These are phyloP conservation scores for Nasonia vitripennis DNA, from an alignment of 1,140 invertebrate genomes.

Conservation along the genomic window DNA sequence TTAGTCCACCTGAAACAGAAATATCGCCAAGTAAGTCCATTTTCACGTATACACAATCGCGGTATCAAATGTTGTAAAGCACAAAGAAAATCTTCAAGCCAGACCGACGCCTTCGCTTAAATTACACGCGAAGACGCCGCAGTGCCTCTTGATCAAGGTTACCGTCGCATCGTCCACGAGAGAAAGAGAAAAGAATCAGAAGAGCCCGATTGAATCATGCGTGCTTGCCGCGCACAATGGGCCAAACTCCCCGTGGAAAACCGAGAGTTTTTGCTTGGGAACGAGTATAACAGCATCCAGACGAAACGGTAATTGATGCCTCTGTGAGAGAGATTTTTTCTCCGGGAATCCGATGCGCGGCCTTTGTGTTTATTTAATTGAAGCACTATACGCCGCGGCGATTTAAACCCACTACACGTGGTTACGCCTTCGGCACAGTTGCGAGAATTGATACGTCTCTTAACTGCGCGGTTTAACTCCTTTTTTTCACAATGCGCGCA, in stretches of 20 bases:
- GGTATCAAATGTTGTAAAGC: too few relatives aligned
- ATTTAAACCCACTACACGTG: constrained; percentile 5
- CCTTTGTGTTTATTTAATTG: constrained; percentile 49
- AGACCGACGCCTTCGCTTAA: background rate
- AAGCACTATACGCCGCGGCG: background rate
- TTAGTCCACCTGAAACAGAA: background rate
- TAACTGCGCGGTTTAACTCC: constrained; percentile 34
- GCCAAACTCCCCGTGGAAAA: constrained; percentile 18
- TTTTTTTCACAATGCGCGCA: constrained; percentile 8
- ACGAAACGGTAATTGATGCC: constrained; percentile 46
- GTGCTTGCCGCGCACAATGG: background rate
- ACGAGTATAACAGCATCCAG: background rate
- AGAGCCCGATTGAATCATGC: constrained; percentile 32
- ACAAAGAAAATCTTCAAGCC: background rate
- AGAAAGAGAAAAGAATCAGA: constrained; percentile 9
- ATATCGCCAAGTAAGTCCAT: background rate
- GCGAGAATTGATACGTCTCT: constrained; percentile 36
- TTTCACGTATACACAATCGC: too few relatives aligned
- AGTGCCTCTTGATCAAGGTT: background rate
- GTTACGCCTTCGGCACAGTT: constrained; percentile 13
- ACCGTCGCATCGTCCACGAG: background rate
- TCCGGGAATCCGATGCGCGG: constrained; percentile 41
- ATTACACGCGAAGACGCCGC: constrained; percentile 1
- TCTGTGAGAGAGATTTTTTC: constrained; percentile 18
- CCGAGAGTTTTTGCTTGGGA: constrained; percentile 43